Evolutionary conservation across 2,113 vertebrate genomes (phyloP).

Genomic region (Epinephelus moara): DNA sequence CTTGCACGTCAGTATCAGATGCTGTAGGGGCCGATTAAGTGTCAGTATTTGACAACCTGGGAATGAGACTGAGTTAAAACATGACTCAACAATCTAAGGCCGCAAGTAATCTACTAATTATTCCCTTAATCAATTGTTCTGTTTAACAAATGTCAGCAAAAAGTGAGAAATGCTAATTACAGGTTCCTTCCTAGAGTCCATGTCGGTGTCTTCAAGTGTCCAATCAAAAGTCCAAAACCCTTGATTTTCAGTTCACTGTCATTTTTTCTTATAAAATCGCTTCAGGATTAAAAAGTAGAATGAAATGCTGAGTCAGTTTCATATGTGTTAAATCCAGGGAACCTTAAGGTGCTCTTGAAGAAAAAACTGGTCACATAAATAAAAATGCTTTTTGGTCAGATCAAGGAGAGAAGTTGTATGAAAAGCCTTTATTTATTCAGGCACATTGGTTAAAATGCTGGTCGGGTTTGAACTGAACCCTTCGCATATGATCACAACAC

Average conservation of each 20-base stretch:
- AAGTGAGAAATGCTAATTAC: not conserved
- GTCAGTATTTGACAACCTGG: too few relatives aligned
- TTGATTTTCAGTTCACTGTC: not conserved
- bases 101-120: not conserved
- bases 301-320: conserved; percentile 13
- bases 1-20: too few relatives aligned
- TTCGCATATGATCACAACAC: not conserved
- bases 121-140: not conserved
- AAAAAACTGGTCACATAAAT: not conserved
- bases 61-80: not conserved
- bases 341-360: not conserved
- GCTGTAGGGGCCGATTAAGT: too few relatives aligned
- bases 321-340: not conserved
- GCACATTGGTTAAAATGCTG: not conserved
- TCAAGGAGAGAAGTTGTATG: not conserved
- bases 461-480: not conserved
- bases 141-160: not conserved
- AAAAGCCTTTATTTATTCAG: not conserved
- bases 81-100: not conserved
- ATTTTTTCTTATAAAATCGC: not conserved
- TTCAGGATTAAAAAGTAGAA: not conserved
- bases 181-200: not conserved
- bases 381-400: not conserved
- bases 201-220: not conserved
- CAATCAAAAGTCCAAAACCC: not conserved